phyloP scores from a whole-genome alignment of 2,888 invertebrate genomes.

The Drepana falcataria region DNA sequence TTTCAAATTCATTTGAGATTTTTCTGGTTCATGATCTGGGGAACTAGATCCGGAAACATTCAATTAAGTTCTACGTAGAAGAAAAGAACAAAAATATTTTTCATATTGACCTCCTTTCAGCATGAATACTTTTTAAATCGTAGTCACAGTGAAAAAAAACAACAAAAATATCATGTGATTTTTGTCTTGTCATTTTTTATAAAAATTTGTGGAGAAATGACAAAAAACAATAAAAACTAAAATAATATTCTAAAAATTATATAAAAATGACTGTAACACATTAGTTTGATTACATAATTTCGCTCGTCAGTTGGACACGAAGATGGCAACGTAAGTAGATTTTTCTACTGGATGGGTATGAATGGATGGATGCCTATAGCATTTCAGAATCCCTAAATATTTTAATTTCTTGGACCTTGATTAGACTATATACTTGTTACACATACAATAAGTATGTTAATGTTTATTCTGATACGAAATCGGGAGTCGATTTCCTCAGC shows the following conservation, averaged over 20 bases:
- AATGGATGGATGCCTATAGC: too few species aligned
- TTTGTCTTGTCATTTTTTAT: neutral
- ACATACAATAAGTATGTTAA: too few species aligned
- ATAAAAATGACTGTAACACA: constrained; percentile 19
- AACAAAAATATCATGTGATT: neutral
- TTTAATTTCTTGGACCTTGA: too few species aligned
- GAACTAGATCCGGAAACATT: too few species aligned
- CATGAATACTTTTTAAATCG: neutral
- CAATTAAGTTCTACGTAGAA: too few species aligned
- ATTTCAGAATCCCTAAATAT: too few species aligned
- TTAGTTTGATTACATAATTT: constrained; percentile 13
- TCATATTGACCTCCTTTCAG: neutral
- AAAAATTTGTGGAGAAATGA: neutral
- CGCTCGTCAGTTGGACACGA: constrained; percentile 7
- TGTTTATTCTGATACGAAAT: too few species aligned
- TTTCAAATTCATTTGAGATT: too few species aligned
- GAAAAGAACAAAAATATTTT: too few species aligned
- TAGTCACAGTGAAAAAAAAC: neutral
- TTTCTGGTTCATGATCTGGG: too few species aligned
- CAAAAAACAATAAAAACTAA: neutral
- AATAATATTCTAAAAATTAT: constrained; percentile 3
- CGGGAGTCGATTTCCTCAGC: too few species aligned
- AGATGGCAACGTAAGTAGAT: constrained; percentile 26
- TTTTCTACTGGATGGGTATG: neutral
- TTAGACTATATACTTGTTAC: too few species aligned